Evolutionary conservation across 2,888 invertebrate genomes (phyloP), one percentile per base, ranked within the genome.

Genomic region (Xestia c-nigrum): DNA sequence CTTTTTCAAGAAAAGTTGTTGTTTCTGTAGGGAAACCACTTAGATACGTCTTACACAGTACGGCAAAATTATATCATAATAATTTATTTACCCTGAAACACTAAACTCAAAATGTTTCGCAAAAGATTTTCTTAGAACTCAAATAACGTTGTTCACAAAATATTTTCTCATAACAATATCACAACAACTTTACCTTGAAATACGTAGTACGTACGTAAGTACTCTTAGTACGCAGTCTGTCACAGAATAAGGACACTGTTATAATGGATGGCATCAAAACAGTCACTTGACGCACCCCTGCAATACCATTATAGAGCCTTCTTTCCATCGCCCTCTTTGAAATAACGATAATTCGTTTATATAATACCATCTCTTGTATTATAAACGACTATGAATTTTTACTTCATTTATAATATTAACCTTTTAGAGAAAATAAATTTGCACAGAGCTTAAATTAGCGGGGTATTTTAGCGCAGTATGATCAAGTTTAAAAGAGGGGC

Each of bases 271-370:
- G 92, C 90, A 92, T 90, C 89, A 89, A 91, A 91, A 92, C 94
- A 93, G 93, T 94, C 94, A 93, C 93, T 94, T 94, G 96, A 96
- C 96, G 93, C 96, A 94, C 96, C 96, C 96, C 92, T 93, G 94
- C 95, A 95, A 94, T 95, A 93, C 93, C 94, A 95, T 95, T 94
- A 94, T 91, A 92, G 88, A 92, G 90, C 90, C 94, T 93, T 90
- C 90, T 89, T 90, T 88, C 90, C 88, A 87, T 89, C 91, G 88
- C 85, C 88, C 81, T 85, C 88, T 85, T 80, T 40, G 74, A 85
- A 87, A 88, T 89, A 91, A 90, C 88, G 90, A 93, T 92, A 92
- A 94, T 93, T 93, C 91, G 88, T 92, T 92, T 90, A 89, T 89
- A 85, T 80, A 83, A 88, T 86, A 87, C 89, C 78, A 88, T 86